Evolutionary conservation across 2,113 vertebrate species (phyloP).

Genomic region (Turdus rufiventris): DNA sequence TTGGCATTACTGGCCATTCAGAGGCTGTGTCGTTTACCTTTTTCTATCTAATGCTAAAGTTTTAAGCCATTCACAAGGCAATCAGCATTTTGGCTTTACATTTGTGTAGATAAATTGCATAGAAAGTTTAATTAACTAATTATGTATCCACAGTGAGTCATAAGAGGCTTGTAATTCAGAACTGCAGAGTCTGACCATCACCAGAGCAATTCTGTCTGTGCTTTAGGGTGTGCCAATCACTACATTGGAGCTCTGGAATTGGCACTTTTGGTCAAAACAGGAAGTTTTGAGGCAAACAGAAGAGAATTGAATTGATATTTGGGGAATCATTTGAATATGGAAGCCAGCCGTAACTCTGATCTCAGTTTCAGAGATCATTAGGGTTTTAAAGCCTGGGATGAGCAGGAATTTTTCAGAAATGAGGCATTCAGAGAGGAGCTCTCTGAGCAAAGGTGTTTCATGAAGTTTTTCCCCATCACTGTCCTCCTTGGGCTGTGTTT

Average conservation of each 20-base stretch:
- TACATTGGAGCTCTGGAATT: not conserved
- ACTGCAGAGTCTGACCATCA: not conserved
- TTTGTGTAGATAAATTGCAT: not conserved
- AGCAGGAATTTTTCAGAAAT: not conserved
- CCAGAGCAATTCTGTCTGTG: not conserved
- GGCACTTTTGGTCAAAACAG: not conserved
- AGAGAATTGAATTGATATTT: not conserved
- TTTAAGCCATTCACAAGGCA: not conserved
- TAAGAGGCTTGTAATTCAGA: not conserved
- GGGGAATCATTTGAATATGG: not conserved
- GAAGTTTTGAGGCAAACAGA: not conserved
- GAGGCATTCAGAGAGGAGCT: not conserved
- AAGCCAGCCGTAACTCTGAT: too few relatives aligned
- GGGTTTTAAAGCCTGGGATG: not conserved
- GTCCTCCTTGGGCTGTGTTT: not conserved
- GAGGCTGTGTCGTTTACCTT: not conserved
- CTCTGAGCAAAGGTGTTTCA: not conserved
- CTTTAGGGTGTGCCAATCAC: not conserved
- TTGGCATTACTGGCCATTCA: not conserved
- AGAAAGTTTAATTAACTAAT: not conserved
- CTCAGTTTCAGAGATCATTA: not conserved
- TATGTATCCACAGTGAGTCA: not conserved
- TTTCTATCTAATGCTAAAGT: not conserved
- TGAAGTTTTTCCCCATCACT: not conserved
- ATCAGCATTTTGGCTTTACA: not conserved